Evolutionary conservation across 2,113 vertebrate genomes (phyloP), one percentile per base, ranked within the genome.

Genomic region (Ochotona princeps): DNA sequence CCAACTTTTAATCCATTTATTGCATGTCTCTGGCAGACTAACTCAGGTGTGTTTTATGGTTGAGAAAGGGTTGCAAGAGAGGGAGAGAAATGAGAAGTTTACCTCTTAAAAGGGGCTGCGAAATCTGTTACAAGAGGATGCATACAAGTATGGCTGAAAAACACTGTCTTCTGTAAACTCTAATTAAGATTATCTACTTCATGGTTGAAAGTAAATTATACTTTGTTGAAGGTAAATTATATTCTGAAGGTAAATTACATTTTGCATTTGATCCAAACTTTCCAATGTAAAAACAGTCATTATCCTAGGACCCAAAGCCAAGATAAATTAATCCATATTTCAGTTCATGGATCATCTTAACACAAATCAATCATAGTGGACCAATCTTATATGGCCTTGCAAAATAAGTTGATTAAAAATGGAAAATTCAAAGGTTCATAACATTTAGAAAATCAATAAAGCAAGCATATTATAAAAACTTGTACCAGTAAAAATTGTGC

Each of bases 391-490:
- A 25, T 44, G 47, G 28, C 10, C 0, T 66, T 67, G 61, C 1
- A 20, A 28, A 72, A 83, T 23, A 90, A 89, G 5, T 28, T 85
- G 85, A 82, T 57, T 82, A 26, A 85, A 89, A 88, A 65, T 57
- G 18, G 13, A 86, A 83, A 63, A 17, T 60, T 3, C 32, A 70
- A 86, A 83, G 57, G 20, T 60, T 5, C 30, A 74, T 57, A 61
- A 67, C 38, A 21, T 3, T 57, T 54, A 23, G 32, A 69, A 81
- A 57, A 32, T 23, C 75, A 70, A 76, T 54, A 74, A 92, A 17
- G 8, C 5, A 90, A 76, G 69, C 21, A 74, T 66, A 47, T 86
- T 57, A 75, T 70, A 67, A 76, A 92, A 85, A 79, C 44, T 14
- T 69, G 25, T 70, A 61, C 28, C 32, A 81, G 12, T 81, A 61